Evolutionary conservation across 2,888 invertebrate species (phyloP).

Genomic region (Pediacus dermestoides): DNA sequence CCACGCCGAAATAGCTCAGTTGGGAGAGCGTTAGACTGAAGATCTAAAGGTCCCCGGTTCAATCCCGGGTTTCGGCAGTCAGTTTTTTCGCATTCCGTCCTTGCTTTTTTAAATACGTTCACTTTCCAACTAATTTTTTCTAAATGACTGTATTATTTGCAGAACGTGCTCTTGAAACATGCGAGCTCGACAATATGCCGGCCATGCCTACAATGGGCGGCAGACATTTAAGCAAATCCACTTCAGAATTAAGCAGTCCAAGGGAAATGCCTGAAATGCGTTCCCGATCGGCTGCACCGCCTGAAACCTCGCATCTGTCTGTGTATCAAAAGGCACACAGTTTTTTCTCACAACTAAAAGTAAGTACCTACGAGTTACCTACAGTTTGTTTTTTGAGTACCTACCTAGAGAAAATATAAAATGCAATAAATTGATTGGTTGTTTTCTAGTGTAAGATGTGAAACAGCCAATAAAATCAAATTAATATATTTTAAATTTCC

Average conservation of each 20-base stretch:
- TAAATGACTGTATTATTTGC: slow-evolving; percentile 30
- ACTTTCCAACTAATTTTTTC: neutral
- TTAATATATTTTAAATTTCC: too few species aligned
- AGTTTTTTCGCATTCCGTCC: slow-evolving; percentile 8
- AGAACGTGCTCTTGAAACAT: slow-evolving; percentile 47
- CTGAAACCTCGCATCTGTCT: slow-evolving; percentile 60
- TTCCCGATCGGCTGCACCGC: slow-evolving; percentile 54
- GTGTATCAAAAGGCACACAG: slow-evolving; percentile 80
- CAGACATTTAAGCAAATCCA: slow-evolving; percentile 76
- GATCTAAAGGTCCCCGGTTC: slow-evolving; percentile 61
- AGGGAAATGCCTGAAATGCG: slow-evolving; percentile 52
- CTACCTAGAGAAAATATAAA: too few species aligned
- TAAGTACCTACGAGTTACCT: slow-evolving; percentile 43
- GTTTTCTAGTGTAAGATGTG: too few species aligned
- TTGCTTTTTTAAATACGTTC: too few species aligned
- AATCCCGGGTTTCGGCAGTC: slow-evolving; percentile 24
- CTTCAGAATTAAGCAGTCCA: slow-evolving; percentile 72
- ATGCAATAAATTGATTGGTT: too few species aligned
- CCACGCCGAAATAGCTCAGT: slow-evolving; percentile 80
- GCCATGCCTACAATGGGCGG: slow-evolving; percentile 43
- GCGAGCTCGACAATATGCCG: slow-evolving; percentile 42
- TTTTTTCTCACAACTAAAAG: slow-evolving; percentile 77
- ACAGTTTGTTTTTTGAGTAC: too few species aligned
- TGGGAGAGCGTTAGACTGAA: slow-evolving; percentile 77
- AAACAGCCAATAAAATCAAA: too few species aligned